Base-by-base conservation (phyloP, 2,113 vertebrate species). In the Chaenogobius annularis region DNA sequence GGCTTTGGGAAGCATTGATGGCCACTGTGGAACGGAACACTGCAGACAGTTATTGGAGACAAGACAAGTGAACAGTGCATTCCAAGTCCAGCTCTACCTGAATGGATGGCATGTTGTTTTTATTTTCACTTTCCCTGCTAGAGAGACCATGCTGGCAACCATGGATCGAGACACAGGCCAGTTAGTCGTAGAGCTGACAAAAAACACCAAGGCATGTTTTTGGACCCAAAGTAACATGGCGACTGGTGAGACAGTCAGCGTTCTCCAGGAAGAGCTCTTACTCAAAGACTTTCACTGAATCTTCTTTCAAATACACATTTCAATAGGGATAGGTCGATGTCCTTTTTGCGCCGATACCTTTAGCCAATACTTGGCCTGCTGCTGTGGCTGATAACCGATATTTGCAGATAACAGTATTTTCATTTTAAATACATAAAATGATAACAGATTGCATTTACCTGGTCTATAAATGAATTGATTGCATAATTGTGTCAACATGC, bases 1-100 rank as follows among this genome's bases (percentile, higher is more conserved):
- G 58, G 72, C 72, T 74, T 66, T 68, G 44, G 58, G 72, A 78
- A 43, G 66, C 73, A 77, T 70, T 66, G 50, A 37, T 55, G 50
- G 50, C 68, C 43, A 14, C 37, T 35, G 26, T n/a, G 44, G 54
- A 66, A 48, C 70, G 9, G 50, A 66, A 26, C 37, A 58, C 20
- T 13, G 35, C 20, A 40, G 68, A 20, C 3, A 35, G 35, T 61
- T 61, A 61, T 61, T 61, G 23, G 58, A 61, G 23, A 61, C 17
- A 63, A 40, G 61, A 40, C 61, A 43, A 63, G 61, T 63, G 15
- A 35, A 63, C 35, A 10, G 35, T 43, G 35, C 35, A 20, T 37
- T 62, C 31, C 59, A 62, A 31, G 35, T 63, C 26, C 26, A 31
- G 26, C 26, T 31, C 35, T 10, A 40, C 35, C 61, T 61, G 26